Conservation (phyloP, 1,140 invertebrate genomes). For the fruit fly (Drosophila melanogaster) region Release_6_plus_ISO1_MT NC_004354.4:5445501-5446000, state of each 20-base stretch:
- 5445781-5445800: no score
- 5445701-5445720: slow-evolving; percentile 61
- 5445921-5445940: no score
- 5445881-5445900: no score
- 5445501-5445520: slow-evolving; percentile 63
- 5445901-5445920: neutral
- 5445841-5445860: neutral
- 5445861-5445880: no score
- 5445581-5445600: slow-evolving; percentile 10
- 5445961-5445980: neutral
- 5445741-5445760: slow-evolving; percentile 58
- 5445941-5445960: neutral
- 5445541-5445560: slow-evolving; percentile 9
- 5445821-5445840: no score
- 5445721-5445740: slow-evolving; percentile 54
- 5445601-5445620: slow-evolving; percentile 63
- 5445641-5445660: slow-evolving; percentile 63
- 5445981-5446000: neutral
- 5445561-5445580: slow-evolving; percentile 22
- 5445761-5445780: no score
- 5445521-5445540: slow-evolving; percentile 27
- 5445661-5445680: slow-evolving; percentile 59
- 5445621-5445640: slow-evolving; percentile 52
- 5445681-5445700: slow-evolving; percentile 59
- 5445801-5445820: no score